phyloP scores from a whole-genome alignment of 2,113 vertebrate species.

The Anhinga rufa region DNA sequence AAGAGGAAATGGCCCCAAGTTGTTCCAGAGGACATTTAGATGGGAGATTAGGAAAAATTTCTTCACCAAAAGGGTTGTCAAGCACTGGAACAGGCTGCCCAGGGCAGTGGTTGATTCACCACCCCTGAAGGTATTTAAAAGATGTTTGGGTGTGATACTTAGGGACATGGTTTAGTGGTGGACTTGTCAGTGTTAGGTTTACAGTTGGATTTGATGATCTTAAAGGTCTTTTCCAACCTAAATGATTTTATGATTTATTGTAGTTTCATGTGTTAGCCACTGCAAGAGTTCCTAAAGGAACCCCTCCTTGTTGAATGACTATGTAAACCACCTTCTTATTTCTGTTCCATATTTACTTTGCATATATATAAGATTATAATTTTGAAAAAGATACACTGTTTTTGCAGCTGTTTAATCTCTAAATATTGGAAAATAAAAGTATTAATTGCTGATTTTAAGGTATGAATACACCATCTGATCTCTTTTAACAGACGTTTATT shows the following conservation, averaged over 20 bases:
- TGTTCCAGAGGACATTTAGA: background rate
- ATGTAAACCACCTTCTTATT: background rate
- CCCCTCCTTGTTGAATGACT: background rate
- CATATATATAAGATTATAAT: background rate
- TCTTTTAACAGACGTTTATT: background rate
- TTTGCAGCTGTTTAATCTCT: background rate
- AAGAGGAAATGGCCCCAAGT: background rate
- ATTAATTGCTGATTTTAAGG: background rate
- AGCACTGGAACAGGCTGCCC: background rate
- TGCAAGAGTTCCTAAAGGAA: background rate
- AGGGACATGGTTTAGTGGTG: background rate
- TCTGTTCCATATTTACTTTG: background rate
- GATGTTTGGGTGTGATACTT: accelerated
- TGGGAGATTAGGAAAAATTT: background rate
- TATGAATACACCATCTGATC: background rate
- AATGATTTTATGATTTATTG: background rate
- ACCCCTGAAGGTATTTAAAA: background rate
- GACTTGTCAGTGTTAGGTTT: background rate
- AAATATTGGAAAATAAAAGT: background rate
- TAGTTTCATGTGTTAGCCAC: background rate
- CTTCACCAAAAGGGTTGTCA: background rate
- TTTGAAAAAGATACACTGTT: background rate
- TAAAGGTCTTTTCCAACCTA: background rate
- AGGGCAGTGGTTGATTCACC: background rate
- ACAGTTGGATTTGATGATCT: background rate